Evolutionary conservation across 2,797 vertebrate species (phyloP), one percentile per base, ranked within the genome.

Genomic region (Leptatherina wallacei): DNA sequence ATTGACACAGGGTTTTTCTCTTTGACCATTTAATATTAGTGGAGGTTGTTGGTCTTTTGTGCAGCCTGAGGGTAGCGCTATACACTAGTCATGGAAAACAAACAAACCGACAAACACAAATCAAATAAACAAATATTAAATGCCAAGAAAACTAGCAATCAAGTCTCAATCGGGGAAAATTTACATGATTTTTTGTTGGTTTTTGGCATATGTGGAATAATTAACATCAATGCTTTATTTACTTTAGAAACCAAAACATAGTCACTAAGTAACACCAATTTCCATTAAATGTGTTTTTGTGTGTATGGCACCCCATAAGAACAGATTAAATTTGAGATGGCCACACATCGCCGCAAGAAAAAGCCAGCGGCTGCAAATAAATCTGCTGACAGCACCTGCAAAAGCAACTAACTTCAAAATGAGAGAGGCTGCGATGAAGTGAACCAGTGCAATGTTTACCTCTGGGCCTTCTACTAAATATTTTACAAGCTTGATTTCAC

Each of bases 401-500:
- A 80, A 40, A 83, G 71, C 55, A 64, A 65, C 78, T 70, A 75
- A 78, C 67, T 83, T 54, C 11, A 58, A 79, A 83, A 85, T 55
- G 68, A 88, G 77, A 47, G 57, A 44, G 65, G 79, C 72, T 65
- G 72, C 73, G 66, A 74, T 74, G 80, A 85, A 86, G 80, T 24
- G 61, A 68, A 80, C 22, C 75, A 33, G 61, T 74, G 30, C 72
- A 47, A 55, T 64, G 75, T 69, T 63, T 70, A 80, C 75, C 85
- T 82, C 71, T 71, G 67, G 70, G 73, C 47, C 61, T 58, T 52
- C 54, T 27, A 1, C 55, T 86, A 80, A 88, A 85, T 90, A 83
- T 82, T 87, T 90, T 79, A 89, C 79, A 75, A 71, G 78, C 77
- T 68, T 51, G 64, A 82, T 80, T 83, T 81, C 57, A 78, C 64